phyloP scores from a whole-genome alignment of 2,888 invertebrate species.

The Hirudinaria manillensis region DNA sequence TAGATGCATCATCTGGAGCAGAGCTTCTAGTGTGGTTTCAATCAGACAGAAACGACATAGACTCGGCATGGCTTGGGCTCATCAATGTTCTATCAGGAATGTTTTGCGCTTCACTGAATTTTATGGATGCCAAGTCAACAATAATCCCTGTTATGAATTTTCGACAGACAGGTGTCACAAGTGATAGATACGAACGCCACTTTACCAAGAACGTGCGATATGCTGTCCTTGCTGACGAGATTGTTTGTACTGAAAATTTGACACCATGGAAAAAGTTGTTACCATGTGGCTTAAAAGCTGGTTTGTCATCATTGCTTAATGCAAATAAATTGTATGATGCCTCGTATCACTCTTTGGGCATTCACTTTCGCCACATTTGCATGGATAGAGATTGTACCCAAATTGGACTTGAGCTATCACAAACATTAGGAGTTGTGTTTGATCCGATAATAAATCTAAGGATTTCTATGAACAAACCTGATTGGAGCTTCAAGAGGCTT shows the following conservation, averaged over 20 bases:
- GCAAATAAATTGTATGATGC: conserved; percentile 85
- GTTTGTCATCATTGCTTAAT: conserved; percentile 79
- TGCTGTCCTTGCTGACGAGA: conserved; percentile 86
- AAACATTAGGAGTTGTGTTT: conserved; percentile 80
- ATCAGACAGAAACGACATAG: conserved; percentile 61
- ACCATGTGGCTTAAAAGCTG: conserved; percentile 77
- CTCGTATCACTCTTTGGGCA: conserved; percentile 80
- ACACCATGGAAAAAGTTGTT: conserved; percentile 96
- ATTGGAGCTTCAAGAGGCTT: conserved; percentile 79
- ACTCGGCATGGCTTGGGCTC: conserved; percentile 74
- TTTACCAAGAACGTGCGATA: conserved; percentile 57
- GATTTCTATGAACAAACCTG: conserved; percentile 47
- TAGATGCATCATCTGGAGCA: conserved; percentile 84
- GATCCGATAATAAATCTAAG: conserved; percentile 37
- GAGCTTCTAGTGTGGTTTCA: conserved; percentile 90
- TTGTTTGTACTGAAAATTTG: conserved; percentile 95
- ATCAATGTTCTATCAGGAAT: conserved; percentile 86
- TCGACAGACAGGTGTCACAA: conserved; percentile 66
- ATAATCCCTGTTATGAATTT: conserved; percentile 77
- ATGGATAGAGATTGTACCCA: conserved; percentile 57
- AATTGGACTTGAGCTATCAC: conserved; percentile 71
- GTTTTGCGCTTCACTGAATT: conserved; percentile 91
- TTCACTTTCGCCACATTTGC: conserved; percentile 77
- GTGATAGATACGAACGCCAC: conserved; percentile 57
- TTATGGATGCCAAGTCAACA: conserved; percentile 72